Conservation (phyloP, 2,888 invertebrate genomes). For the Beris morrisii region DNA sequence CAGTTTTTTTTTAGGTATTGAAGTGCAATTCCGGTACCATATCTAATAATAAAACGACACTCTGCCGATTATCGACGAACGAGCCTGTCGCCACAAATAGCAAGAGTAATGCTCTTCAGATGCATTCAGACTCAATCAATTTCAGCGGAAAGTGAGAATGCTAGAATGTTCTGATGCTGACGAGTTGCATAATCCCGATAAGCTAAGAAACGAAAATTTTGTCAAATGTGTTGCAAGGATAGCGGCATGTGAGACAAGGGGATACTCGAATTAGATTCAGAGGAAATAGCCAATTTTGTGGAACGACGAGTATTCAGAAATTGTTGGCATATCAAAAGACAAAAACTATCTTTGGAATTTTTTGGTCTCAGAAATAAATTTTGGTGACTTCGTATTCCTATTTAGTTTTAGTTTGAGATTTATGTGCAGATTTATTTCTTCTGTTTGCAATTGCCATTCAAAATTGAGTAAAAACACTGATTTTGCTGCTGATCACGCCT, state of each 20-base stretch:
- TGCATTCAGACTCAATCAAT: constrained; percentile 29
- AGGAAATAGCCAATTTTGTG: constrained; percentile 24
- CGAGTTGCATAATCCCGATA: constrained; percentile 23
- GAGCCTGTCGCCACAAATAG: background rate
- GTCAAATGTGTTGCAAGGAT: constrained; percentile 1
- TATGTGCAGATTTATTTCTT: constrained; percentile 19
- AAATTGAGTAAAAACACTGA: too few relatives aligned
- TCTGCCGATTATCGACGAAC: background rate
- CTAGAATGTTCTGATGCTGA: constrained; percentile 25
- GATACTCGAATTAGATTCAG: constrained; percentile 29
- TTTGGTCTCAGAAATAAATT: constrained; percentile 24
- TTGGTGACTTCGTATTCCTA: constrained; percentile 13
- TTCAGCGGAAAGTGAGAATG: constrained; percentile 21
- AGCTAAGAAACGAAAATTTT: constrained; percentile 13
- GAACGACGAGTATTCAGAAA: constrained; percentile 24
- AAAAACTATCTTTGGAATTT: constrained; percentile 25
- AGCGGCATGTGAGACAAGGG: constrained; percentile 9
- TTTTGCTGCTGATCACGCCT: too few relatives aligned
- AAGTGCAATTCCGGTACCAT: constrained; percentile 5
- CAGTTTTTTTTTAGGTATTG: background rate
- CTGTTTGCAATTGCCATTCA: background rate
- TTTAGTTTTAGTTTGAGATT: constrained; percentile 19
- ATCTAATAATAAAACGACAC: constrained; percentile 18
- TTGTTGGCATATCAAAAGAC: constrained; percentile 21
- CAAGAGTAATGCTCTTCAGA: constrained; percentile 1